A percentile compares a stretch with the other conserved stretches of the same genome.
phyloP scores from a whole-genome alignment of 2,888 invertebrate genomes.

The Cyclophora albipunctata region DNA sequence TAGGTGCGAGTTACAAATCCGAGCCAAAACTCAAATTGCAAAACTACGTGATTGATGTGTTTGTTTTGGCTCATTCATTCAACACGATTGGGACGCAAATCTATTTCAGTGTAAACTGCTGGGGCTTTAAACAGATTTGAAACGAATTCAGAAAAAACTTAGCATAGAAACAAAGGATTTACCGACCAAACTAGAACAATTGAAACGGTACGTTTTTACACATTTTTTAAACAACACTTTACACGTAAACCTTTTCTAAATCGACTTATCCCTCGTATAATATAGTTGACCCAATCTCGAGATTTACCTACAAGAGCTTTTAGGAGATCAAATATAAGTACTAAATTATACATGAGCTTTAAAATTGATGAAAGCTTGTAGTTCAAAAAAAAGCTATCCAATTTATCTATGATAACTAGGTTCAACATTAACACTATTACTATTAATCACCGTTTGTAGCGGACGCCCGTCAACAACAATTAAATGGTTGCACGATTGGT shows the following conservation, averaged over 20 bases:
- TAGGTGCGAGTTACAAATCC: slow-evolving; percentile 15
- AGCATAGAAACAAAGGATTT: too few relatives aligned
- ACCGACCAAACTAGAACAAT: slow-evolving; percentile 1
- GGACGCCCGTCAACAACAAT: too few relatives aligned
- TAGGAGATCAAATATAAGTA: too few relatives aligned
- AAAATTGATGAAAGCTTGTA: too few relatives aligned
- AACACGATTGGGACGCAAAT: slow-evolving; percentile 30
- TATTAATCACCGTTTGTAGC: too few relatives aligned
- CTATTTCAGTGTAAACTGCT: slow-evolving; percentile 30
- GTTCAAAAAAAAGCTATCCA: too few relatives aligned
- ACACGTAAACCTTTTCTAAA: neutral
- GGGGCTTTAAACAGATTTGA: slow-evolving; percentile 32
- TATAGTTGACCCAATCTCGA: too few relatives aligned
- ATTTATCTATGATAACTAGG: too few relatives aligned
- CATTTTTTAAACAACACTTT: slow-evolving; percentile 8
- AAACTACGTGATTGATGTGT: slow-evolving; percentile 36
- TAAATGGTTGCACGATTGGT: too few relatives aligned
- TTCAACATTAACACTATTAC: too few relatives aligned
- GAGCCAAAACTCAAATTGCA: slow-evolving; percentile 23
- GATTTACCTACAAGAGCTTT: slow-evolving; percentile 8
- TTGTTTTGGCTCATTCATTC: slow-evolving; percentile 40
- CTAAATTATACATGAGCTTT: too few relatives aligned
- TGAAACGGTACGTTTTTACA: slow-evolving; percentile 13
- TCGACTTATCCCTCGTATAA: too few relatives aligned
- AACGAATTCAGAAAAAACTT: slow-evolving; percentile 14